phyloP scores from a whole-genome alignment of 2,888 invertebrate species.

The Eretmocerus hayati region DNA sequence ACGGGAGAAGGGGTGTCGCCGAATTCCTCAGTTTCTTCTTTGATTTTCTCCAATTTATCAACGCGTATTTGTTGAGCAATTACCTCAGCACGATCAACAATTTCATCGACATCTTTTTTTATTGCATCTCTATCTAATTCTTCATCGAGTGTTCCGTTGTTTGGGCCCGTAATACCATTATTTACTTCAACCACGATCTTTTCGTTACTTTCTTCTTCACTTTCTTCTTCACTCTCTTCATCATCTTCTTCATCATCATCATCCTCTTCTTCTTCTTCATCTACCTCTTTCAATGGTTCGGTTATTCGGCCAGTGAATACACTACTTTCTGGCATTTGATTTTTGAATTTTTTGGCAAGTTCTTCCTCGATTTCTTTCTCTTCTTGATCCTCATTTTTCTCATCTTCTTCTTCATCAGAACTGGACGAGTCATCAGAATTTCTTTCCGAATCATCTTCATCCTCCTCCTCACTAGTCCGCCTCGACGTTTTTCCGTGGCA shows the following conservation, averaged over 20 bases:
- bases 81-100: slow-evolving; percentile 17
- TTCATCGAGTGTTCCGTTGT: not conserved
- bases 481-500: slow-evolving; percentile 34
- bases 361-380: slow-evolving; percentile 20
- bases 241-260: slow-evolving; percentile 1
- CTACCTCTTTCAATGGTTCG: not conserved
- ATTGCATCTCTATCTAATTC: slow-evolving; percentile 10
- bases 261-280: slow-evolving; percentile 1
- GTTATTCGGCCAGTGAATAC: not conserved
- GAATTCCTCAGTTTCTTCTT: slow-evolving; percentile 14
- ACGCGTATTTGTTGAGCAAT: slow-evolving; percentile 17
- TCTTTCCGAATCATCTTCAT: slow-evolving; percentile 21
- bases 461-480: slow-evolving; percentile 23
- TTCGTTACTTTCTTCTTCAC: not conserved
- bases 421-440: slow-evolving; percentile 18
- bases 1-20: not conserved
- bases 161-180: slow-evolving; percentile 1
- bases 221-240: not conserved
- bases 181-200: slow-evolving; percentile 13
- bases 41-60: slow-evolving; percentile 18
- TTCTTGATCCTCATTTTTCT: slow-evolving; percentile 9
- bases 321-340: slow-evolving; percentile 11
- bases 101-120: slow-evolving; percentile 18
- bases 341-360: slow-evolving; percentile 16
- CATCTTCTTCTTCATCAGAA: slow-evolving; percentile 8